phyloP scores from a whole-genome alignment of 2,113 vertebrate genomes.

The Silurus glanis region DNA sequence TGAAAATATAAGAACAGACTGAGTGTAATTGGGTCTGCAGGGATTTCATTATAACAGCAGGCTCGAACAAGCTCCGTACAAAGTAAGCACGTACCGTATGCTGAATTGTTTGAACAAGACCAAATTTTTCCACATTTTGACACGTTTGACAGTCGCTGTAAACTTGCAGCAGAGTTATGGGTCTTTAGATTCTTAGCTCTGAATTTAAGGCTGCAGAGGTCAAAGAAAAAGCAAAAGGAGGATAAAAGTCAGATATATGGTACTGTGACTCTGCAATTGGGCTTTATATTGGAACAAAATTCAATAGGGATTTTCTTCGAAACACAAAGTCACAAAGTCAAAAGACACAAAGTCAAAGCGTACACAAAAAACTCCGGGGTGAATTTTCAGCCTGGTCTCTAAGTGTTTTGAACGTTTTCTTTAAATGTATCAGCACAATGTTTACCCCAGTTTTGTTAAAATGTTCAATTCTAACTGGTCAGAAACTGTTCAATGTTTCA shows the following conservation, averaged over 20 bases:
- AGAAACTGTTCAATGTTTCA: too few species aligned
- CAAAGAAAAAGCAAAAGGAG: background rate
- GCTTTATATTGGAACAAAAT: background rate
- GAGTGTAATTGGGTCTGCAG: slow-evolving; percentile 33
- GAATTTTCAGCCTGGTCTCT: background rate
- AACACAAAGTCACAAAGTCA: background rate
- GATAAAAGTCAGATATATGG: background rate
- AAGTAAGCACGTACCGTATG: background rate
- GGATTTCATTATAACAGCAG: background rate
- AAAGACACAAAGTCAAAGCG: too few species aligned
- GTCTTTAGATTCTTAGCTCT: background rate
- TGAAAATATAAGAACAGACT: slow-evolving; percentile 9
- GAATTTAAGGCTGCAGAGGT: background rate
- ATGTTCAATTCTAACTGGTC: too few species aligned
- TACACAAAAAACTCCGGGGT: background rate
- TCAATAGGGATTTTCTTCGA: background rate
- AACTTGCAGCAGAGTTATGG: slow-evolving; percentile 1
- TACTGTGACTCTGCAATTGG: background rate
- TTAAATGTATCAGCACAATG: background rate
- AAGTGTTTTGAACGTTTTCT: background rate
- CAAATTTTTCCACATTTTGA: slow-evolving; percentile 11
- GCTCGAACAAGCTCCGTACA: background rate
- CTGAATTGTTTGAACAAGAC: background rate
- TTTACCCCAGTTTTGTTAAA: background rate
- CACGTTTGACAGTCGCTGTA: slow-evolving; percentile 13